phyloP scores from a whole-genome alignment of 1,140 invertebrate species.

The Pseudobourletiella spinata region DNA sequence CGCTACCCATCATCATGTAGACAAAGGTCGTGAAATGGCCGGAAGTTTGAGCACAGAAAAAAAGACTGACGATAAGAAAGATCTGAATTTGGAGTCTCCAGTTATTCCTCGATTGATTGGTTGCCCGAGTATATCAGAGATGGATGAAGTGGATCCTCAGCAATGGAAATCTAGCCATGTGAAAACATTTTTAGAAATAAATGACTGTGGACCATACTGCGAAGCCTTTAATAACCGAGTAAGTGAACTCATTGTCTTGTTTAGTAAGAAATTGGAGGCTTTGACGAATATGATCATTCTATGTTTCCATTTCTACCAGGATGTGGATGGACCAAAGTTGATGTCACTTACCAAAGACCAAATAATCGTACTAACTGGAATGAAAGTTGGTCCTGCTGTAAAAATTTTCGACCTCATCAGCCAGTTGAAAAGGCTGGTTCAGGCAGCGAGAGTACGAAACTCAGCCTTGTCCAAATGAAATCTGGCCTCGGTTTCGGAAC shows the following conservation, averaged over 20 bases:
- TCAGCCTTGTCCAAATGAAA: slow-evolving; percentile 5
- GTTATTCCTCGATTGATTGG: slow-evolving; percentile 10
- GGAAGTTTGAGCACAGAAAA: background rate
- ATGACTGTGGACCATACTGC: slow-evolving; percentile 82
- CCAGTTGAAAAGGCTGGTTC: slow-evolving; percentile 72
- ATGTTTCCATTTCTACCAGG: no score
- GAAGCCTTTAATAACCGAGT: slow-evolving; percentile 69
- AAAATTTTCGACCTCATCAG: slow-evolving; percentile 88
- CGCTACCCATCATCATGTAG: no score
- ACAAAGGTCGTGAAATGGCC: no score
- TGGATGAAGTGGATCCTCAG: slow-evolving; percentile 54
- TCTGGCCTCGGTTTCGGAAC: background rate
- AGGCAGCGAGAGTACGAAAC: slow-evolving; percentile 53
- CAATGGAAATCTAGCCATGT: slow-evolving; percentile 77
- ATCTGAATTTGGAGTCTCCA: background rate
- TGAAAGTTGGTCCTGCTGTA: slow-evolving; percentile 86
- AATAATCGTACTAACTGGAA: slow-evolving; percentile 76
- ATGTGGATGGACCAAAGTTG: slow-evolving; percentile 69
- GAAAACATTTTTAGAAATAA: slow-evolving; percentile 73
- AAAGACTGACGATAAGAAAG: slow-evolving; percentile 23
- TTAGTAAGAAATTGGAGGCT: no score
- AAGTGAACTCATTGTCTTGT: no score
- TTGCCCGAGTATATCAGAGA: slow-evolving; percentile 48
- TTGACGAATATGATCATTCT: no score
- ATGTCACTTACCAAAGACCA: slow-evolving; percentile 76